Evolutionary conservation across 2,888 invertebrate genomes (phyloP).

Genomic region (Sminthurides aquaticus): DNA sequence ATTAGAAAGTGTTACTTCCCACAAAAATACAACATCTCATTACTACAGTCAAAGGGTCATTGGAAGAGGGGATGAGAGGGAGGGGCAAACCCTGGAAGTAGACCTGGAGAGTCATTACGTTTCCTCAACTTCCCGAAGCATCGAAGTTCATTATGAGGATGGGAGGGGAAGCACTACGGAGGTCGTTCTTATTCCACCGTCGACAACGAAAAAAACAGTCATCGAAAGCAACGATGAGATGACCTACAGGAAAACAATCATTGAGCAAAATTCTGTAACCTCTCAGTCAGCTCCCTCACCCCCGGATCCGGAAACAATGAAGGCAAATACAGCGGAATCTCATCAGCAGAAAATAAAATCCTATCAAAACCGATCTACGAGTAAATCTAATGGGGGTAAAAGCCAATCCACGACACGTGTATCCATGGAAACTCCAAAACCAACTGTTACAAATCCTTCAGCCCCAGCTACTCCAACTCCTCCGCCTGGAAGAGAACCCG

Average conservation of each 20-base stretch:
- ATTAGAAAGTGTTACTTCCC: slow-evolving; percentile 11
- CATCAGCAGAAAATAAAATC: neutral
- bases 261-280: neutral
- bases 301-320: neutral
- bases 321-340: neutral
- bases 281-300: neutral
- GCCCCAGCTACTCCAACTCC: neutral
- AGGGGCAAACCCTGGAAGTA: neutral
- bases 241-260: slow-evolving; percentile 15
- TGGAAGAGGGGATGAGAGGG: neutral
- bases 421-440: too few relatives aligned
- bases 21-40: neutral
- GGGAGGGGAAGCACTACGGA: neutral
- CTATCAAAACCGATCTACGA: neutral
- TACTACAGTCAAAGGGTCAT: neutral
- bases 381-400: neutral
- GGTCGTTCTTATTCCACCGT: neutral
- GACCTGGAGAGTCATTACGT: slow-evolving; percentile 14
- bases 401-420: neutral
- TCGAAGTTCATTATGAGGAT: slow-evolving; percentile 17
- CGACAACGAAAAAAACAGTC: slow-evolving; percentile 6
- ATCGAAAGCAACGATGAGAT: slow-evolving; percentile 14
- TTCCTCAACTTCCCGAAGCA: slow-evolving; percentile 11
- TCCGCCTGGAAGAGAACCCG: neutral
- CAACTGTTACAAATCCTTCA: too few relatives aligned